Evolutionary conservation across 2,888 invertebrate genomes (phyloP), one percentile per base, ranked within the genome.

Genomic region (Tenthredo scrophulariae): DNA sequence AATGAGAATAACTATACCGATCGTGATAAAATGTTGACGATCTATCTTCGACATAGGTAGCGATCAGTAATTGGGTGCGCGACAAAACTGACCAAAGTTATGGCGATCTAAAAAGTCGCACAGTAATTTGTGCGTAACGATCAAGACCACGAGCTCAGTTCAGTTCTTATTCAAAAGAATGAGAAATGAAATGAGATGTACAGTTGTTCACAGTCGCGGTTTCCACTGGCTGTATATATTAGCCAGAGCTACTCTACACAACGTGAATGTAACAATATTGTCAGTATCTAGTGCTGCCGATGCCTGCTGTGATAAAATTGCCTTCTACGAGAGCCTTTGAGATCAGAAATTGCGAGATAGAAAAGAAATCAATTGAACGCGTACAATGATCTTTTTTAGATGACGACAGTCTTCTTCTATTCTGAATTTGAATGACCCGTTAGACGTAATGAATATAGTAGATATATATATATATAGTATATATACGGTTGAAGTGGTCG

Each of bases 291-390:
- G 58, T 54, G 58, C n/a, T 29, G 33, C 70, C 54, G 79, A 58
- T 62, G 2, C 80, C 80, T 29, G 80, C 80, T n/a, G 80, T 80
- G 80, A 80, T 80, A 80, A 80, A 80, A 80, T 80, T 62, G 29
- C 62, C 54, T 80, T 50, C 62, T 26, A 62, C 33, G 13, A 29
- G n/a, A 29, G 15, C 29, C 77, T 77, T 54, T 10, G 26, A 26
- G 67, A 67, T 26, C 18, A 67, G 4, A 50, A 77, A 33, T 50
- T 18, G 29, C 26, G 13, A 77, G 50, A 77, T 43, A 54, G 46
- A 65, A 62, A 80, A 79, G 54, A 67, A 84, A 80, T 84, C 77
- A 84, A 84, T 84, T 62, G n/a, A 77, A 33, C 50, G 29, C 43
- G 84, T 29, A 75, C 79, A 84, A 84, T 72, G 79, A 79, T 72